phyloP scores from a whole-genome alignment of 2,797 vertebrate species.

The Molossus molossus region DNA sequence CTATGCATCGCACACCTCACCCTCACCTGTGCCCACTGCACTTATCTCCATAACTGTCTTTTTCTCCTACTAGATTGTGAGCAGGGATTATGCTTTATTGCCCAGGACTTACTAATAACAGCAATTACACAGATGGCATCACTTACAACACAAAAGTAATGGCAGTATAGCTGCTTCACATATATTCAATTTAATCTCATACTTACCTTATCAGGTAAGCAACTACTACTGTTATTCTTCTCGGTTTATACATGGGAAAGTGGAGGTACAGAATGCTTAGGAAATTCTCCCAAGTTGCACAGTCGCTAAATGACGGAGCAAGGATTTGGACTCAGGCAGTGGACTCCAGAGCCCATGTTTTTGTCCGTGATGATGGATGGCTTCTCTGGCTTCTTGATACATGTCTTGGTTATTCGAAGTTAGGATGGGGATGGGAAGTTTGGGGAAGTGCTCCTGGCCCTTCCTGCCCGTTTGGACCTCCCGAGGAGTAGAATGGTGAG shows the following conservation, averaged over 20 bases:
- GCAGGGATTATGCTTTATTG: constrained; percentile 22
- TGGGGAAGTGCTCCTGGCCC: not conserved
- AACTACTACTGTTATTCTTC: not conserved
- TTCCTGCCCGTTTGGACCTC: not conserved
- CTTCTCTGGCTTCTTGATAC: not conserved
- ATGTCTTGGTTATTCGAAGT: not conserved
- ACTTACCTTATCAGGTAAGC: constrained; percentile 11
- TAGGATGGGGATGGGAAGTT: not conserved
- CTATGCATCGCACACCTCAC: not conserved
- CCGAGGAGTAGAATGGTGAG: not conserved
- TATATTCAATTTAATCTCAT: constrained; percentile 38
- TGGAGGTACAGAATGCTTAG: not conserved
- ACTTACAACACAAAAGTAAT: constrained; percentile 21
- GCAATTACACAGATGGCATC: constrained; percentile 27
- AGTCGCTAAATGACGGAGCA: not conserved
- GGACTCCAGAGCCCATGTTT: not conserved
- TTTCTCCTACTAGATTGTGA: not conserved
- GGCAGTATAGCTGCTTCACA: not conserved
- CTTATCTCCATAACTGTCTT: not conserved
- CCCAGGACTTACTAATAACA: not conserved
- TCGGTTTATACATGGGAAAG: not conserved
- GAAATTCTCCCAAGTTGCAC: not conserved
- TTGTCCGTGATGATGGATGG: not conserved
- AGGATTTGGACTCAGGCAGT: not conserved
- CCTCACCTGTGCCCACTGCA: not conserved